Base-by-base conservation (phyloP, 2,113 vertebrate genomes). In the Cathartes aura region DNA sequence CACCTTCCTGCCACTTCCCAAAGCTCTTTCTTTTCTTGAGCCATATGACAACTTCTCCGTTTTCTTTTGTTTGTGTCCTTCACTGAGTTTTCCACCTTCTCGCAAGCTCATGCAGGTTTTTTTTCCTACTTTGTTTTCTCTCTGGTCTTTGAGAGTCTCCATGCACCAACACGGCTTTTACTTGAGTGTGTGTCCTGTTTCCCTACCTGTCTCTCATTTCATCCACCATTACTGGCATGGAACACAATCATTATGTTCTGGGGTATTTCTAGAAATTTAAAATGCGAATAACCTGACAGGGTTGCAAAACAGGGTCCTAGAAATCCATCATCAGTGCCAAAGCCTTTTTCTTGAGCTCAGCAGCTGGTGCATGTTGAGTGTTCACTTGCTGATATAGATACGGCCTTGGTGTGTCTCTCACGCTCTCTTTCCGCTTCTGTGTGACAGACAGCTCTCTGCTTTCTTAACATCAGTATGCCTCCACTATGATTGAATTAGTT, bases 291-390 rank as follows among this genome's bases (percentile, higher is more conserved):
- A 79, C 27, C 34, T 36, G 81, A 21, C 3, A 3, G 38, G 13
- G 38, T 82, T 89, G 76, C 90, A 95, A 87, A 97, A 86, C 50
- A 55, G 82, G 89, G 92, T 67, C 80, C 72, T 96, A 56, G 90
- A 91, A 95, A 95, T 93, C 23, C 47, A 27, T 6, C 23, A 6
- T 6, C 15, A 11, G 63, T 92, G 86, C 89, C 83, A 91, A n/a
- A 67, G 89, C 43, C 26, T 63, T 91, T 73, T 75, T 38, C 55
- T 78, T 47, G 91, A 34, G 81, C 87, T 87, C 72, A 48, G 52
- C 72, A 32, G 23, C 58, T 62, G 91, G 47, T 70, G 68, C 55
- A 2, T 10, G 40, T 14, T 71, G 50, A 12, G 12, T 16, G 52
- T 72, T 60, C 22, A 1, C 45, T 62, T 12, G 30, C 56, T 59